Conservation (phyloP, 2,888 invertebrate genomes). For the Cabera pusaria region DNA sequence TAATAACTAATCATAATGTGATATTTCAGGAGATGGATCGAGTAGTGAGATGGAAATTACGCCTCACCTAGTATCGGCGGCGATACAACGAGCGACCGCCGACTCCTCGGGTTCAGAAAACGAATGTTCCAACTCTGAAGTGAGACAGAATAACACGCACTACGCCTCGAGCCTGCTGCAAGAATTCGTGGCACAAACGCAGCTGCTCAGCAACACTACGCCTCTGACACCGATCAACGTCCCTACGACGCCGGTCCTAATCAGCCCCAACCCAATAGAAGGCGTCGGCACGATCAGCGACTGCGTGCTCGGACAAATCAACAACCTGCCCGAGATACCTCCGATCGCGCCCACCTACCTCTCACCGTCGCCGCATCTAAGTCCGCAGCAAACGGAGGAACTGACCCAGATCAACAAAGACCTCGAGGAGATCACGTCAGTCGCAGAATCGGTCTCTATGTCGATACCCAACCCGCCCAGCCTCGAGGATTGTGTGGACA, state of each 20-base stretch:
- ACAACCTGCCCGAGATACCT: conserved; percentile 62
- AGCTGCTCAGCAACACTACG: conserved; percentile 83
- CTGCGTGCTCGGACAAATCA: conserved; percentile 70
- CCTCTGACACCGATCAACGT: conserved; percentile 57
- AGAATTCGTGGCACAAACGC: conserved; percentile 92
- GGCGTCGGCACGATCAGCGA: conserved; percentile 65
- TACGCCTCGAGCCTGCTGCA: conserved; percentile 90
- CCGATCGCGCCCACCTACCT: conserved; percentile 66
- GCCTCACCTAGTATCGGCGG: conserved; percentile 88
- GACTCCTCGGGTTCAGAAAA: conserved; percentile 89
- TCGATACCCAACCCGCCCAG: conserved; percentile 68
- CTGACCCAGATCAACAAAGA: conserved; percentile 76
- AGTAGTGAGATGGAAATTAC: conserved; percentile 90
- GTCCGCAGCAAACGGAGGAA: conserved; percentile 77
- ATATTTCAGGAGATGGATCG: conserved; percentile 82
- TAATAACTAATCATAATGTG: conserved; percentile 10
- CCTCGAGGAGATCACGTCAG: conserved; percentile 75
- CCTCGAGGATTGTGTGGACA: conserved; percentile 76
- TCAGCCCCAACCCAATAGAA: conserved; percentile 54
- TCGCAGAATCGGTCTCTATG: conserved; percentile 62
- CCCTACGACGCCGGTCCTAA: conserved; percentile 47
- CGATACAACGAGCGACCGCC: conserved; percentile 88
- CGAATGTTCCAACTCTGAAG: conserved; percentile 82
- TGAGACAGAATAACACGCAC: conserved; percentile 82
- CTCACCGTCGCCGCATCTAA: conserved; percentile 63